Percentiles rank a stretch among this genome's conserved stretches.
Evolutionary conservation across 2,888 invertebrate genomes (phyloP).

Genomic region (Platerodrilus igneus): DNA sequence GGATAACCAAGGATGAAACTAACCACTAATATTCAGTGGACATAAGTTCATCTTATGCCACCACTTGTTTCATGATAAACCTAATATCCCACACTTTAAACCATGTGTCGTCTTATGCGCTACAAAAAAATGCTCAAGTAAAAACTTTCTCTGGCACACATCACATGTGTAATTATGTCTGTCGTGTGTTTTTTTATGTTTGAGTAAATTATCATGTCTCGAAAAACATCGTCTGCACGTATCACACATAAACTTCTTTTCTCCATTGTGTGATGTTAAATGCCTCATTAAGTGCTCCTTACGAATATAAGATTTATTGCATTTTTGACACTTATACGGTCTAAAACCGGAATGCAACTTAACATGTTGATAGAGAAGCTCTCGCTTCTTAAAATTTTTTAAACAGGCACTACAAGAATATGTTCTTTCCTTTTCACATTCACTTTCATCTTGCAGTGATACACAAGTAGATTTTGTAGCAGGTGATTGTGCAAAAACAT

Average conservation of each 20-base stretch:
- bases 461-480: not conserved
- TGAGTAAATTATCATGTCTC: slow-evolving; percentile 56
- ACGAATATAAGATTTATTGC: slow-evolving; percentile 63
- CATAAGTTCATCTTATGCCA: too few relatives aligned
- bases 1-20: too few relatives aligned
- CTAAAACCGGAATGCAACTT: slow-evolving; percentile 63
- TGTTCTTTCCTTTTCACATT: slow-evolving; percentile 15
- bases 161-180: slow-evolving; percentile 58
- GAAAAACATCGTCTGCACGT: slow-evolving; percentile 53
- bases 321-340: slow-evolving; percentile 62
- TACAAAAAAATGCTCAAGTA: slow-evolving; percentile 62
- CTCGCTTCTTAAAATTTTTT: slow-evolving; percentile 63
- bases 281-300: slow-evolving; percentile 66
- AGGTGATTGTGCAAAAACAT: not conserved
- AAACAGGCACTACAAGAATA: slow-evolving; percentile 56
- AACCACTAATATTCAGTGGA: too few relatives aligned
- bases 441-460: not conserved
- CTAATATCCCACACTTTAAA: too few relatives aligned
- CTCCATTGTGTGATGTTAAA: slow-evolving; percentile 62
- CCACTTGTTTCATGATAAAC: too few relatives aligned
- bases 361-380: slow-evolving; percentile 64
- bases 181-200: slow-evolving; percentile 57
- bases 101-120: slow-evolving; percentile 58
- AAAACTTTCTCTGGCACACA: slow-evolving; percentile 61
- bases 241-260: slow-evolving; percentile 62